Evolutionary conservation across 2,797 vertebrate species (phyloP), one percentile per base, ranked within the genome.

Genomic region (Pteronotus mesoamericanus): DNA sequence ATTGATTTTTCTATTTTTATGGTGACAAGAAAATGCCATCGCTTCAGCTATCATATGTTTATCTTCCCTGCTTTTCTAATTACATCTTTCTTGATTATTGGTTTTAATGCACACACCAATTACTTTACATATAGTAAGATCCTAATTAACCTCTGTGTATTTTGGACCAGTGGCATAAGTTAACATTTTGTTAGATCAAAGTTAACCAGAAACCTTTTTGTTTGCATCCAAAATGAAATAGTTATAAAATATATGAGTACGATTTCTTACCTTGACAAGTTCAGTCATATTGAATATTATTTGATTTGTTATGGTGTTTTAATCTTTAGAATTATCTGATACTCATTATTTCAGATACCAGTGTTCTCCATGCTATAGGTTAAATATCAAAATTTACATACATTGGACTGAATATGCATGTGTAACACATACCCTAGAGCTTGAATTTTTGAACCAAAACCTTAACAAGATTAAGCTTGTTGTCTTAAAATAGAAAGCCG

Each of bases 221-320:
- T 95, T 85, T 83, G 29, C 64, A 57, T 90, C 79, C 51, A 95
- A 97, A 88, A 37, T 94, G 53, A 95, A 75, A 72, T 85, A 77
- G 75, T 91, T 84, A 64, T 88, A 39, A 91, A 86, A 44, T 37
- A 7, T 37, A 75, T 86, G 64, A 39, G 15, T 85, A 72, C 61
- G 21, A 86, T 93, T 95, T 92, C 46, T 59, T 89, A 87, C 37
- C 16, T 88, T 95, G 19, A 59, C 8, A 74, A 92, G 72, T 83
- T 91, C 48, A 94, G 11, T 64, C 94, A 16, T 71, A 39, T 29
- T 90, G 46, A 96, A 44, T 79, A 75, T 80, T n/a, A 95, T 94
- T 95, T 88, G 34, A 78, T 79, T 57, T 88, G 77, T 90, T 18
- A 77, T 94, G 11, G 21, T 46, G 29, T 71, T 89, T 89, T 72